A percentile compares a stretch with the other conserved stretches of the same genome.
These are phyloP conservation scores for Limosa lapponica DNA, from an alignment of 2,797 vertebrate species.

Conservation along the genomic window DNA sequence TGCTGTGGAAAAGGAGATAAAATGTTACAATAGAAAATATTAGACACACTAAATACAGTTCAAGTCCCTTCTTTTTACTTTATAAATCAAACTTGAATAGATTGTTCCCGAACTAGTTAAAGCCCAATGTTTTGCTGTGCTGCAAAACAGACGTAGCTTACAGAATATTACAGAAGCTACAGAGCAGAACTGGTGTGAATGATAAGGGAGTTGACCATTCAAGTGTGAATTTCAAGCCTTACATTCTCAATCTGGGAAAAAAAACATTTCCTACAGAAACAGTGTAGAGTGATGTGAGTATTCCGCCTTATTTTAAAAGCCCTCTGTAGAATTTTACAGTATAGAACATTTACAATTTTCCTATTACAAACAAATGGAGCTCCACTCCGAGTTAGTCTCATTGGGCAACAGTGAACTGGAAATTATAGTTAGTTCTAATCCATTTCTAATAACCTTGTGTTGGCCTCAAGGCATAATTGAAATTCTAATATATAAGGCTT, in stretches of 20 bases:
- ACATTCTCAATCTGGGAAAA: neutral
- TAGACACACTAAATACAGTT: neutral
- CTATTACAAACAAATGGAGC: neutral
- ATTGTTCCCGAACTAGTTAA: neutral
- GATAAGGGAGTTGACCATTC: neutral
- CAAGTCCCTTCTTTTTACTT: neutral
- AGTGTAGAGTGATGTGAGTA: neutral
- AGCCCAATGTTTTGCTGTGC: neutral
- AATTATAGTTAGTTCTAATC: slow-evolving; percentile 30
- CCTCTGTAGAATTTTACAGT: neutral
- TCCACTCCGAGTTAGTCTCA: neutral
- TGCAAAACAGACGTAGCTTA: neutral
- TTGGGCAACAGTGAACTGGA: slow-evolving; percentile 29
- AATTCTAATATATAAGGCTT: slow-evolving; percentile 51
- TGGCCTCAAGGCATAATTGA: slow-evolving; percentile 26
- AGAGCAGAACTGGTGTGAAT: neutral
- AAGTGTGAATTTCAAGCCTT: neutral
- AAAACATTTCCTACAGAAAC: neutral
- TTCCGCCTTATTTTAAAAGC: neutral
- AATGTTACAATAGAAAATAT: neutral
- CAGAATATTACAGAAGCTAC: neutral
- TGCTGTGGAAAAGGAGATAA: neutral
- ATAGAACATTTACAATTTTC: neutral
- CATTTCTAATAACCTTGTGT: slow-evolving; percentile 45
- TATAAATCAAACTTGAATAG: neutral